Evolutionary conservation across 2,888 invertebrate species (phyloP), one percentile per base, ranked within the genome.

Genomic region (Rotaria socialis): DNA sequence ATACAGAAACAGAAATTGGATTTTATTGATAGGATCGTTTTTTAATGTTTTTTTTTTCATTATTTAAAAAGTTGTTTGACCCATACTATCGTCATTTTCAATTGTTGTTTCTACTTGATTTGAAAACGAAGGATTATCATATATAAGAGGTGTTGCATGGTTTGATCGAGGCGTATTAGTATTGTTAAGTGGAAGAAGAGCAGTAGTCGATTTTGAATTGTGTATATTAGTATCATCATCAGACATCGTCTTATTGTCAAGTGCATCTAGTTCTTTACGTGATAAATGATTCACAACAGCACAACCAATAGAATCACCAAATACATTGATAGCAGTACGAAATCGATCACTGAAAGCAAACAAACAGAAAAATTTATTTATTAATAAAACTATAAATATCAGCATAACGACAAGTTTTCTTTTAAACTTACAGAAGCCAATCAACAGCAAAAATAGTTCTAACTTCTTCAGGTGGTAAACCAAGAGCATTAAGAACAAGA

Each of bases 391-490:
- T 10, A 84, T 43, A 19, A 19, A 35, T 2, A 56, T 16, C 4
- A 56, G 75, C 41, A 14, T 52, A 35, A 35, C 35, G 35, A 35
- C 1, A 35, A 35, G 35, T 35, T 35, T 35, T 35, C 14, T 14
- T 16, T 52, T n/a, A 60, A 60, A 91, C 92, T 92, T 89, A 94
- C 94, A 94, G 89, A 87, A 94, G 91, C 94, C 94, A 94, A 89
- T 94, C 94, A 85, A 94, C 93, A 52, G 94, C 93, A 87, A 94
- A 92, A 85, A 94, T 92, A 88, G 94, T 91, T 56, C 93, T 93
- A 88, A 94, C 93, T 89, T 94, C 94, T 86, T 93, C 92, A 0
- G 93, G 93, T 10, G 94, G 94, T 85, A 94, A 91, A 55, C 93
- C 93, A 35, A 94, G 92, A 27, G 94, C 93, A 43, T 93, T 93